These are phyloP conservation scores for Subanguina moxae DNA, from an alignment of 1,140 invertebrate species.

Conservation along the genomic window DNA sequence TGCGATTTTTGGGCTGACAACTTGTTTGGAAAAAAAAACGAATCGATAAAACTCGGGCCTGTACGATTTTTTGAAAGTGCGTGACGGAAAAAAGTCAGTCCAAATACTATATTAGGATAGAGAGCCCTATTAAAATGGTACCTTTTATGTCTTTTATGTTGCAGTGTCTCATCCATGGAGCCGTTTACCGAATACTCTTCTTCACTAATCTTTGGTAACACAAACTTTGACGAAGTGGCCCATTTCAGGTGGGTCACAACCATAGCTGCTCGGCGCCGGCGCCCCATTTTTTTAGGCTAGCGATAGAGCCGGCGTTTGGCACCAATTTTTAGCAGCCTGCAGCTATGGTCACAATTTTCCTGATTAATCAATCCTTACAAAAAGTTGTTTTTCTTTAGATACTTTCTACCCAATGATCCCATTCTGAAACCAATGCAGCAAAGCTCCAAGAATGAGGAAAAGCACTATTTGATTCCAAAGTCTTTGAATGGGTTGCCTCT, in stretches of 20 bases:
- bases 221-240: slow-evolving; percentile 42
- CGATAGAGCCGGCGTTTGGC: slow-evolving; percentile 13
- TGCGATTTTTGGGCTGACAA: no score
- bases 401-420: slow-evolving; percentile 38
- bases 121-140: no score
- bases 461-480: not conserved
- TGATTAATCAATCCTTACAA: not conserved
- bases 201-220: slow-evolving; percentile 23
- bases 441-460: not conserved
- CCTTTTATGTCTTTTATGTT: no score
- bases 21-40: no score
- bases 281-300: no score
- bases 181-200: slow-evolving; percentile 38
- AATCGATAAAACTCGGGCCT: no score
- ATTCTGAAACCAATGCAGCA: slow-evolving; percentile 26
- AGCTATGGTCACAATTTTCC: no score
- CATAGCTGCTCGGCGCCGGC: no score
- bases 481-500: not conserved
- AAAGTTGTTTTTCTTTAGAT: slow-evolving; percentile 17
- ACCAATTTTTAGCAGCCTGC: slow-evolving; percentile 3
- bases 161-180: slow-evolving; percentile 25
- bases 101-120: no score
- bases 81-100: no score
- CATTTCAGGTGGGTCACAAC: slow-evolving; percentile 36
- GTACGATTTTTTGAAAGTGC: no score